These are phyloP conservation scores for Scelioninae gen. 1 DNA, from an alignment of 2,888 invertebrate genomes.

Conservation along the genomic window DNA sequence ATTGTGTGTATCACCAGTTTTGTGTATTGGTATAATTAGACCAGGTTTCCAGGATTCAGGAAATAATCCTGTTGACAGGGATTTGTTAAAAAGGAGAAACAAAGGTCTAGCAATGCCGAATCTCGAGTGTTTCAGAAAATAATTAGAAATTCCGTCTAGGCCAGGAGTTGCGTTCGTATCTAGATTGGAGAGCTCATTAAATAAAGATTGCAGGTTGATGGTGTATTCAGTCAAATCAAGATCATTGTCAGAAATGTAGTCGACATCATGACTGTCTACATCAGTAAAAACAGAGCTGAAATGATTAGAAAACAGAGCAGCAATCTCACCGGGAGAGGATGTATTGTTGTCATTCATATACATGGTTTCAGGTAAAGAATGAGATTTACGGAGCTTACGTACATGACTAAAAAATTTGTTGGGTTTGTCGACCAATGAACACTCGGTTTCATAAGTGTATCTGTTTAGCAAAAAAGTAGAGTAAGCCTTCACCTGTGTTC, in stretches of 20 bases:
- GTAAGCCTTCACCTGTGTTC: background rate
- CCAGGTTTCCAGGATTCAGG: conserved; percentile 30
- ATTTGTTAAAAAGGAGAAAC: conserved; percentile 18
- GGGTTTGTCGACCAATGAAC: background rate
- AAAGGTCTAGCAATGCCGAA: conserved; percentile 6
- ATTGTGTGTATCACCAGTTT: background rate
- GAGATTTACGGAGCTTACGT: background rate
- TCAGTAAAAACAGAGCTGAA: conserved; percentile 5
- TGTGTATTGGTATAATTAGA: conserved; percentile 15
- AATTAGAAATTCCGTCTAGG: background rate
- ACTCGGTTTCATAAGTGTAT: background rate
- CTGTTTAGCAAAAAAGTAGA: background rate
- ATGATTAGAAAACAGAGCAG: background rate
- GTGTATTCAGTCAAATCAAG: background rate
- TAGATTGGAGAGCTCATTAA: background rate
- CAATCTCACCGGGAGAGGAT: background rate
- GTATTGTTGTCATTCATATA: background rate
- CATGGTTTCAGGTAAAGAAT: background rate
- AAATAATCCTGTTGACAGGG: conserved; percentile 9
- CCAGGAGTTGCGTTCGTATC: background rate
- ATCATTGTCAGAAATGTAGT: background rate
- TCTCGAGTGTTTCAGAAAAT: background rate
- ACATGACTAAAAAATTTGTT: conserved; percentile 9
- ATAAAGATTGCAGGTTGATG: background rate
- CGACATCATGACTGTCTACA: background rate